A percentile compares a stretch with the other conserved stretches of the same genome.
Conservation (phyloP, 1,140 invertebrate genomes). For the Lamellibrachia luymesi region DNA sequence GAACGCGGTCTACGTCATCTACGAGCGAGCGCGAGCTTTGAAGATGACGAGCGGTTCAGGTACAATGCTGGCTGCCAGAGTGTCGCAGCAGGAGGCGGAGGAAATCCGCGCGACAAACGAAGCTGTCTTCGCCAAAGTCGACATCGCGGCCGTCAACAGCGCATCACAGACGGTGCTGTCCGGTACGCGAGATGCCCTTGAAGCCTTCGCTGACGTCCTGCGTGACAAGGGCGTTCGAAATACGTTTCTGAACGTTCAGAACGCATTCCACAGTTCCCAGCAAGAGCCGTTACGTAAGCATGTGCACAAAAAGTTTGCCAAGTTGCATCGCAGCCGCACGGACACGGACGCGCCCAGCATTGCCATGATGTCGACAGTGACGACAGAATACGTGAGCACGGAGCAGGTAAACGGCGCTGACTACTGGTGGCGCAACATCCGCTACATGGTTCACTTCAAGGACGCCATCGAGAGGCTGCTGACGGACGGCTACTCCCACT, state of each 20-base stretch:
- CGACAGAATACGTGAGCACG: not conserved
- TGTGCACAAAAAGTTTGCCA: not conserved
- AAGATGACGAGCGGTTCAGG: not conserved
- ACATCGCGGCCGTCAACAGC: not conserved
- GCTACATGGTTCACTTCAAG: not conserved
- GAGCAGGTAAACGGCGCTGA: not conserved
- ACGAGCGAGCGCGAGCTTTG: constrained; percentile 69
- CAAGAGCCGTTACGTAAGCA: not conserved
- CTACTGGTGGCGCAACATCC: not conserved
- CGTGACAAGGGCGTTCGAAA: not conserved
- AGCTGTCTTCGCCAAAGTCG: not conserved
- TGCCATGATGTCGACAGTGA: not conserved
- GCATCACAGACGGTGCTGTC: not conserved
- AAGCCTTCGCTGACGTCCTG: not conserved
- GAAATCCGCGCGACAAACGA: not conserved
- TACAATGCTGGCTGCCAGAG: not conserved
- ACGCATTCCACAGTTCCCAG: not conserved
- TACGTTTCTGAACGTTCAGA: not conserved
- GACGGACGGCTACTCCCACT: not conserved
- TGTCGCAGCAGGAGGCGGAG: not conserved
- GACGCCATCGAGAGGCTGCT: not conserved
- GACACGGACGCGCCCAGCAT: not conserved
- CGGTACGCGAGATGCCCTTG: not conserved
- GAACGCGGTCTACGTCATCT: constrained; percentile 87
- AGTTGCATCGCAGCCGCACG: not conserved